phyloP scores from a whole-genome alignment of 1,140 invertebrate species.

The Euglossa dilemma region DNA sequence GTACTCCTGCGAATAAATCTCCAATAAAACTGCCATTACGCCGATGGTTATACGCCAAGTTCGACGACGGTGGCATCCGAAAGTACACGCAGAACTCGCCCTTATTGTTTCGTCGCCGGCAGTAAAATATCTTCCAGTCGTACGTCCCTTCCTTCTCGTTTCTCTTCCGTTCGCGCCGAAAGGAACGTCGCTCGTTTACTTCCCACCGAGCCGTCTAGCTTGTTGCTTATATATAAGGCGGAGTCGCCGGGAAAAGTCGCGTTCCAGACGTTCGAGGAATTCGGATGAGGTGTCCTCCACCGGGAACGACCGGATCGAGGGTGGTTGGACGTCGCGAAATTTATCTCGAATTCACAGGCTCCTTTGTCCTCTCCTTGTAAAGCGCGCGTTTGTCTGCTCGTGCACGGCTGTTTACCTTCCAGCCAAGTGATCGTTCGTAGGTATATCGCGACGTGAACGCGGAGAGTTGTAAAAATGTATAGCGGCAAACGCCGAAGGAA shows the following conservation, averaged over 20 bases:
- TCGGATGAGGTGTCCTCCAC: slow-evolving; percentile 18
- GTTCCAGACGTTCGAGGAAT: slow-evolving; percentile 14
- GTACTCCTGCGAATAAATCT: slow-evolving; percentile 70
- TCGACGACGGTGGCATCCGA: slow-evolving; percentile 53
- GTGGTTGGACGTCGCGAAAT: background rate
- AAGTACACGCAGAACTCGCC: slow-evolving; percentile 62
- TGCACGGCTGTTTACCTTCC: background rate
- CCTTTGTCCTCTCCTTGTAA: background rate
- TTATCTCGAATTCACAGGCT: slow-evolving; percentile 12
- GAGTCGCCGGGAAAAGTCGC: background rate
- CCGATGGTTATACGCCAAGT: slow-evolving; percentile 74
- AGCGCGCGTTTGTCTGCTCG: background rate
- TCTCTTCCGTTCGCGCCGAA: slow-evolving; percentile 4
- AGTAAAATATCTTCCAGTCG: slow-evolving; percentile 59
- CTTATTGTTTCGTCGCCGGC: slow-evolving; percentile 65
- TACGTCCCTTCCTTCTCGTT: slow-evolving; percentile 11
- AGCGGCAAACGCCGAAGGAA: no score
- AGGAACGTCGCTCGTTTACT: background rate
- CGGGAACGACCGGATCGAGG: background rate
- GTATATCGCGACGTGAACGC: background rate
- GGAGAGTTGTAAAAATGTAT: background rate
- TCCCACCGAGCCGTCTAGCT: background rate
- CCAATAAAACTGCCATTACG: slow-evolving; percentile 76
- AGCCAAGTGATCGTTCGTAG: background rate
- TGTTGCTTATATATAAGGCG: background rate